phyloP scores from a whole-genome alignment of 2,888 invertebrate genomes.

The Malacosoma neustria region DNA sequence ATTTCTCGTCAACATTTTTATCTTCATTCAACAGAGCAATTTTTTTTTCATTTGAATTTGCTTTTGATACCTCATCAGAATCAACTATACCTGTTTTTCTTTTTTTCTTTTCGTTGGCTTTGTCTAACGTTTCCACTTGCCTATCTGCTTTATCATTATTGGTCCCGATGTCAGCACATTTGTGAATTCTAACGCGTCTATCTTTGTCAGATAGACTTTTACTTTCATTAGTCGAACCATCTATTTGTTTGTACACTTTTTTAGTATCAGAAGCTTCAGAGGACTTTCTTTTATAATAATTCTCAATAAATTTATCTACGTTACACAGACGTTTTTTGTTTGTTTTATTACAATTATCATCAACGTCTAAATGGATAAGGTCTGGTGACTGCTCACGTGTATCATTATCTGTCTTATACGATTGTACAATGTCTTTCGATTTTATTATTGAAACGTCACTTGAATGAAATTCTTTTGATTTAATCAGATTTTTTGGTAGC shows the following conservation, averaged over 20 bases:
- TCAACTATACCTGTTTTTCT: not conserved
- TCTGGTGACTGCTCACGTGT: not conserved
- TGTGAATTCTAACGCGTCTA: too few species aligned
- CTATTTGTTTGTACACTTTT: not conserved
- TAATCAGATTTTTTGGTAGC: not conserved
- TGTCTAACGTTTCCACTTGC: too few species aligned
- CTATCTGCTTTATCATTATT: too few species aligned
- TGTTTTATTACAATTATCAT: not conserved
- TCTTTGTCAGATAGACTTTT: not conserved
- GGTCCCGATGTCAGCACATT: too few species aligned
- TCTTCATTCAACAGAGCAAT: too few species aligned
- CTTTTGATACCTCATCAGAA: not conserved
- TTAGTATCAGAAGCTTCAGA: not conserved
- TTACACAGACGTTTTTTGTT: not conserved
- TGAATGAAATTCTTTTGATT: too few species aligned
- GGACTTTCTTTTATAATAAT: conserved; percentile 1
- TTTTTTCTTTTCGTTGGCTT: too few species aligned
- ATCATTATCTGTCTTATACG: not conserved
- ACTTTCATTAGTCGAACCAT: not conserved
- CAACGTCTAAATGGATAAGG: not conserved
- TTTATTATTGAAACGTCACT: too few species aligned
- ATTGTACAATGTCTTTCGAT: too few species aligned
- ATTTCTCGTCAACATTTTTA: too few species aligned
- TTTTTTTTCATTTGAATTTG: not conserved
- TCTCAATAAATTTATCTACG: not conserved